Evolutionary conservation across 2,888 invertebrate genomes (phyloP), one percentile per base, ranked within the genome.

Genomic region (Lydus trimaculatus): DNA sequence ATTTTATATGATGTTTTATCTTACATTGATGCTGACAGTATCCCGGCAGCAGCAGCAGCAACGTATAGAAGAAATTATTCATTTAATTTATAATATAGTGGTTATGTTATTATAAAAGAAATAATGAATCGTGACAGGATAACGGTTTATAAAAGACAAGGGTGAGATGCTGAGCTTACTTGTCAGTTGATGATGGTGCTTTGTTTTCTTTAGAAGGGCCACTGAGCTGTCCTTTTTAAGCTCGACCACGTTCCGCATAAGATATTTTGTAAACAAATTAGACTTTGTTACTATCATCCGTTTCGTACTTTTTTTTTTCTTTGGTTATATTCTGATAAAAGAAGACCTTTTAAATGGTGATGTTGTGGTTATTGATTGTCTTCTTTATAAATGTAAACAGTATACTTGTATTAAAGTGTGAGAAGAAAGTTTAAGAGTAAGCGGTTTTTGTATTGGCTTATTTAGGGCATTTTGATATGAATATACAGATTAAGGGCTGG

Each of bases 231-330:
- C 74, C 72, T 75, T 76, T 77, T 75, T 72, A 80, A 74, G 77
- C 80, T 33, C 63, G 71, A 73, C 81, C 84, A 84, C 84, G 84
- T 80, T 76, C 75, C 77, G 83, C 82, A 80, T 84, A 83, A 82
- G 83, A 81, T 81, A 83, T 84, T 83, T 74, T 77, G 84, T 82
- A 82, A 84, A 83, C 83, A 84, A 82, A 83, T 83, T 82, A 82
- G 75, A 73, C 73, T 75, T 72, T 69, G 73, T 75, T 73, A 69
- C 65, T 78, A 78, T 76, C 78, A 71, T 28, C 66, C 64, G 66
- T 69, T 65, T 62, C 64, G 74, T 76, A 76, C 67, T 65, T 75
- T 59, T 72, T 73, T 70, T 69, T 65, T 75, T 59, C 71, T 73
- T 70, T 69, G 66, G 64, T 59, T 28, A 23, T 8, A 28, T 13